These are phyloP conservation scores for Hydriomena furcata DNA, from an alignment of 2,888 invertebrate genomes.

Conservation along the genomic window DNA sequence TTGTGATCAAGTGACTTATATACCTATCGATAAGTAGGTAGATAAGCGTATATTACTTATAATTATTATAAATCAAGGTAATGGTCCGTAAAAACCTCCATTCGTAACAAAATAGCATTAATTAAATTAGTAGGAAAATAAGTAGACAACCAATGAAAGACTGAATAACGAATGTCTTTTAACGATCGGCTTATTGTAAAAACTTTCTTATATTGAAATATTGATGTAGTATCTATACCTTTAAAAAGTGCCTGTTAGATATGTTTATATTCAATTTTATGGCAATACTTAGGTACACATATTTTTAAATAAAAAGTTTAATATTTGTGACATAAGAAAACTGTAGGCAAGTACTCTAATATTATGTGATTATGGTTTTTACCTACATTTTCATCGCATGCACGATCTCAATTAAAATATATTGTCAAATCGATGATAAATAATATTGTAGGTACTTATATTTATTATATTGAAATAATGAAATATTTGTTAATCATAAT, in stretches of 20 bases:
- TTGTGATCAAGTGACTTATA: conserved; percentile 19
- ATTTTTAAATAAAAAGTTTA: too few species aligned
- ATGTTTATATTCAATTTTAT: too few species aligned
- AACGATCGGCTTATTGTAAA: conserved; percentile 22
- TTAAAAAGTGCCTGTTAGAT: conserved; percentile 41
- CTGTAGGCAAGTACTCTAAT: too few species aligned
- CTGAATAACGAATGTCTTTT: conserved; percentile 58
- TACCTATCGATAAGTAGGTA: conserved; percentile 13
- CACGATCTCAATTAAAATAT: conserved; percentile 22
- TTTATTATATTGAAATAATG: background rate
- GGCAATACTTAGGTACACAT: too few species aligned
- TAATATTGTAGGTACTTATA: too few species aligned
- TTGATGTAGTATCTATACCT: background rate
- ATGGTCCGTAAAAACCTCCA: conserved; percentile 10
- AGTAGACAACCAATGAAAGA: conserved; percentile 57
- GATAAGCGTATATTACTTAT: conserved; percentile 8
- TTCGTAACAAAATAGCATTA: conserved; percentile 19
- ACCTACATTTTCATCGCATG: conserved; percentile 10
- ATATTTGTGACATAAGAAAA: background rate
- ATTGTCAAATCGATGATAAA: background rate
- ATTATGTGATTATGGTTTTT: too few species aligned
- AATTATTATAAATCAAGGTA: background rate
- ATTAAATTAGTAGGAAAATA: conserved; percentile 25
- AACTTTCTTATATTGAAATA: conserved; percentile 30
- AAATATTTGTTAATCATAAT: background rate